phyloP scores from a whole-genome alignment of 2,113 vertebrate genomes.

The Pachypanchax playfairii region DNA sequence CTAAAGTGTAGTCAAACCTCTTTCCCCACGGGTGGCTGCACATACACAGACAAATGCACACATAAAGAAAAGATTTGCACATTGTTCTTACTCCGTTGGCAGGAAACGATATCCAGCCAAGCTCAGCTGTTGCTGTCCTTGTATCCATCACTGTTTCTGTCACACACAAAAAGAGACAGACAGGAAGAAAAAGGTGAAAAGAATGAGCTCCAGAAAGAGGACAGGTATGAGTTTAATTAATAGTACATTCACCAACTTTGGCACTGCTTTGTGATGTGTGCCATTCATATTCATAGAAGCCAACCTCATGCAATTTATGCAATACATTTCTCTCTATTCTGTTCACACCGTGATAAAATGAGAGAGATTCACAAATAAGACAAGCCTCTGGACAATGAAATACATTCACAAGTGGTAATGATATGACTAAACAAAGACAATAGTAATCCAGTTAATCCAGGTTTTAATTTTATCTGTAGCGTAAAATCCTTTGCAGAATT shows the following conservation, averaged over 20 bases:
- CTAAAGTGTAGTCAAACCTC: slow-evolving; percentile 56
- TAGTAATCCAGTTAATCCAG: slow-evolving; percentile 8
- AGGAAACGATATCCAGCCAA: slow-evolving; percentile 95
- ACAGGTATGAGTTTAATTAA: slow-evolving; percentile 53
- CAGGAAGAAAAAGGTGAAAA: slow-evolving; percentile 26
- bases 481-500: slow-evolving; percentile 8
- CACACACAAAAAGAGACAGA: slow-evolving; percentile 49
- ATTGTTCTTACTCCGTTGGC: slow-evolving; percentile 90
- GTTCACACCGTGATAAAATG: slow-evolving; percentile 5
- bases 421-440: neutral
- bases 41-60: slow-evolving; percentile 23
- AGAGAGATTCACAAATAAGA: slow-evolving; percentile 5
- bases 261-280: slow-evolving; percentile 26
- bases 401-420: slow-evolving; percentile 14
- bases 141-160: slow-evolving; percentile 97
- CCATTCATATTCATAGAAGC: slow-evolving; percentile 44
- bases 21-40: slow-evolving; percentile 39
- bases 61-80: slow-evolving; percentile 33
- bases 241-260: slow-evolving; percentile 35
- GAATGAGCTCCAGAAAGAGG: slow-evolving; percentile 18
- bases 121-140: slow-evolving; percentile 92
- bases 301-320: slow-evolving; percentile 15
- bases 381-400: neutral
- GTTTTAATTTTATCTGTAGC: slow-evolving; percentile 1
- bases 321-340: slow-evolving; percentile 3